These are phyloP conservation scores for Tolmerus cingulatus DNA, from an alignment of 2,888 invertebrate species.

Conservation along the genomic window DNA sequence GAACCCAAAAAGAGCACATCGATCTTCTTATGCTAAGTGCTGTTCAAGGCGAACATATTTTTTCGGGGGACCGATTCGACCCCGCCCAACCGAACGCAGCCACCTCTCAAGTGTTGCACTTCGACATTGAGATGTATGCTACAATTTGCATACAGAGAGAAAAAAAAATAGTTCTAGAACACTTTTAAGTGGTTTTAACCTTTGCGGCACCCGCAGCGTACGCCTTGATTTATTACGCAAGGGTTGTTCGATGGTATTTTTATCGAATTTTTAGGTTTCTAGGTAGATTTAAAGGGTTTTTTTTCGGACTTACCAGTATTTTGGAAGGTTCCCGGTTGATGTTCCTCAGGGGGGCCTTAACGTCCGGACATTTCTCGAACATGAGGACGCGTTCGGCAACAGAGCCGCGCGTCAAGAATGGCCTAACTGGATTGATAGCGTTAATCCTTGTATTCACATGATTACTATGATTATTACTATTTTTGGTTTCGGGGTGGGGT, in stretches of 20 bases:
- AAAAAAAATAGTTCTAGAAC: background rate
- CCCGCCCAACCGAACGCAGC: background rate
- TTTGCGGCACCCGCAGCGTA: background rate
- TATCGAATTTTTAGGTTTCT: background rate
- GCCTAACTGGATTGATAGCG: conserved; percentile 75
- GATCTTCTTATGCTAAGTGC: background rate
- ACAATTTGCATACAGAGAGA: too few relatives aligned
- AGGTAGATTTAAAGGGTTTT: background rate
- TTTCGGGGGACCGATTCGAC: background rate
- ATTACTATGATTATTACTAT: conserved; percentile 57
- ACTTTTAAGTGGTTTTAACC: background rate
- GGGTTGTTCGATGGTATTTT: background rate
- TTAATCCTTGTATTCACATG: conserved; percentile 61
- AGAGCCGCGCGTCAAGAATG: conserved; percentile 87
- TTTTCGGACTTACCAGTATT: conserved; percentile 64
- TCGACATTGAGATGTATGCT: conserved; percentile 14
- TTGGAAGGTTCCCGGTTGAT: conserved; percentile 55
- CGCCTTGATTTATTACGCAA: background rate
- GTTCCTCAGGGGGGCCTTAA: conserved; percentile 61
- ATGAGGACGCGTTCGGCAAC: conserved; percentile 90
- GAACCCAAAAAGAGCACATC: background rate
- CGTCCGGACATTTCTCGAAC: conserved; percentile 89
- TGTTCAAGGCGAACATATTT: conserved; percentile 24
- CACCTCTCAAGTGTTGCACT: background rate
- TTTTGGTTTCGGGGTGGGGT: conserved; percentile 69